Evolutionary conservation across 2,797 vertebrate genomes (phyloP).

Genomic region (Galaxias olidus): DNA sequence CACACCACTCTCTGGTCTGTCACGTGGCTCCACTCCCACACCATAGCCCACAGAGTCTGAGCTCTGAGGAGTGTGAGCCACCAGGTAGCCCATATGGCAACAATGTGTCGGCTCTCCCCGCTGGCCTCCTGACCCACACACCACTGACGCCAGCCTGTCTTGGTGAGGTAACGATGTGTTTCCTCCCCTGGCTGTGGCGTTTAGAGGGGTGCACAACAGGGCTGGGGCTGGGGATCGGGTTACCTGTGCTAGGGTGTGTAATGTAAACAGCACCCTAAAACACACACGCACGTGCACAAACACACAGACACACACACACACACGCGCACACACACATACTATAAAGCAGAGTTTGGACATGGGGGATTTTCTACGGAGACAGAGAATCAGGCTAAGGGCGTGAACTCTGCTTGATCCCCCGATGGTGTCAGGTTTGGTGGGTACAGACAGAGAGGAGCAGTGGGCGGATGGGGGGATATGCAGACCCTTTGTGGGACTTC

Average conservation of each 20-base stretch:
- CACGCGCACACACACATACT: conserved; percentile 14
- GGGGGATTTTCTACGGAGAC: conserved; percentile 39
- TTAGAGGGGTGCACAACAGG: conserved; percentile 11
- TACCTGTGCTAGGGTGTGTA: conserved; percentile 67
- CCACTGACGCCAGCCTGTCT: conserved; percentile 74
- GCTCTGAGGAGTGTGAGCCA: conserved; percentile 35
- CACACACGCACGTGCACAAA: background rate
- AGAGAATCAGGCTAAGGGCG: conserved; percentile 25
- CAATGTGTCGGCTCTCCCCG: conserved; percentile 50
- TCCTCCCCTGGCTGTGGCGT: conserved; percentile 60
- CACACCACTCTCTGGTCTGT: background rate
- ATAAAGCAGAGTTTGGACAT: conserved; percentile 40
- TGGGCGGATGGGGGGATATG: conserved; percentile 27
- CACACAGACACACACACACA: conserved; percentile 1
- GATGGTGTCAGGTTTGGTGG: conserved; percentile 40
- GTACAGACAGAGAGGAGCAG: conserved; percentile 27
- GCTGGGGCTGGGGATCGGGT: conserved; percentile 57
- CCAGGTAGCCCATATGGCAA: conserved; percentile 55
- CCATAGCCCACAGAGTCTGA: too few relatives aligned
- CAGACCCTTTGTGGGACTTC: background rate
- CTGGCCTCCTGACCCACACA: conserved; percentile 59
- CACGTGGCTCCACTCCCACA: conserved; percentile 1
- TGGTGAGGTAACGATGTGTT: conserved; percentile 72
- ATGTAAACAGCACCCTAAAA: conserved; percentile 62
- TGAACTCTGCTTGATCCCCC: conserved; percentile 42